A percentile compares a stretch with the other conserved stretches of the same genome.
phyloP scores from a whole-genome alignment of 53 echinoderm and acorn worm genomes.

The Holothuria scabra region DNA sequence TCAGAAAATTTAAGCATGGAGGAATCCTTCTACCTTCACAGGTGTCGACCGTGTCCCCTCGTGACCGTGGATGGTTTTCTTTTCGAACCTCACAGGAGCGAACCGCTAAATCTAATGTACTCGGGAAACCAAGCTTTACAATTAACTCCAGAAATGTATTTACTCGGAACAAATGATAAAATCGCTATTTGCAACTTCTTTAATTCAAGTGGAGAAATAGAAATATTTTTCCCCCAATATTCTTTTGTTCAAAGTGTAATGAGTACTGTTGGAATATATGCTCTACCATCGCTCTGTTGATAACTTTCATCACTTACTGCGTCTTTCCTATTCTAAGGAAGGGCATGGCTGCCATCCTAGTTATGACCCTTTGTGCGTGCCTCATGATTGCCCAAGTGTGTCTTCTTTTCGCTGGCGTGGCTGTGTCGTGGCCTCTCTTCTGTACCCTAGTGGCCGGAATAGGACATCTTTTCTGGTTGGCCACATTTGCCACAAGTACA shows the following conservation, averaged over 20 bases:
- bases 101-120: background rate
- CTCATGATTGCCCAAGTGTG: background rate
- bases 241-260: background rate
- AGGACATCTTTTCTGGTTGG: conserved; percentile 32
- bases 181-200: conserved; percentile 16
- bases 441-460: conserved; percentile 25
- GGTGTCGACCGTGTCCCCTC: background rate
- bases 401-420: no score
- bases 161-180: background rate
- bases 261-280: conserved; percentile 7
- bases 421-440: background rate
- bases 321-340: background rate
- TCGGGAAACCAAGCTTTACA: background rate
- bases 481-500: conserved; percentile 12
- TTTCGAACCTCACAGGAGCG: background rate
- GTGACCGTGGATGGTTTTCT: background rate
- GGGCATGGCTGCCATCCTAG: background rate
- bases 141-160: conserved; percentile 23
- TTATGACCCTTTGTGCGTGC: conserved; percentile 13
- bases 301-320: conserved; percentile 18
- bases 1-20: no score
- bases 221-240: conserved; percentile 4
- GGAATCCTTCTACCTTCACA: no score
- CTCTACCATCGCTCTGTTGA: background rate
- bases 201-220: no score